Base-by-base conservation (phyloP, 2,113 vertebrate species). In the Calidris pugnax region DNA sequence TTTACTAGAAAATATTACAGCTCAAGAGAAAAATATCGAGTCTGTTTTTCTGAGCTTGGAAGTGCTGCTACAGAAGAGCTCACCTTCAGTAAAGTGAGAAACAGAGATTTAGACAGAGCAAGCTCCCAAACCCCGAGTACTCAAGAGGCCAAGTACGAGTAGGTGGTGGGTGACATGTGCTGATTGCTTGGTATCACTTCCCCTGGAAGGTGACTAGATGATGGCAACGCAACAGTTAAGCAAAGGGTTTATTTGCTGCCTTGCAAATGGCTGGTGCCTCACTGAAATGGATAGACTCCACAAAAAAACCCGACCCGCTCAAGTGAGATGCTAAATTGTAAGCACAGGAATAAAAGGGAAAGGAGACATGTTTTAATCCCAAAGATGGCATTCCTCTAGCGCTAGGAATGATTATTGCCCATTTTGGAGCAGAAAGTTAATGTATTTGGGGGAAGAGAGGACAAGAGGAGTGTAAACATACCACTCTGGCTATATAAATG, bases 381-480 rank as follows among this genome's bases (percentile, higher is more conserved):
- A 57, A 33, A 56, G 39, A 5, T 6, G 45, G 20, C 33, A 18
- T 78, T 92, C 30, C 67, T 71, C 18, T 51, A 64, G 41, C 35
- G 56, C 23, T 23, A 60, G 69, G 41, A 71, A 63, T 41, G 43
- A 18, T 6, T 30, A 15, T 12, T 8, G 6, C 27, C 80, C 2
- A 0, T 43, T 55, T 32, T 71, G 60, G 32, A 82, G 67, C 9
- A 76, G 63, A 76, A 75, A 62, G 9, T 33, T 21, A 19, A 59
- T 2, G 3, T 7, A 62, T 69, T 57, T 0, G 0, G 26, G 28
- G 32, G 16, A 86, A 76, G 20, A 50, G 55, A 84, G 41, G 55
- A 67, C 26, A 67, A 37, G 39, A 50, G 37, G 10, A 51, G 5
- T 17, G 19, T 35, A 60, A 87, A 89, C 10, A 26, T 10, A 64